Percentiles rank a stretch among this genome's conserved stretches.
Evolutionary conservation across 2,797 vertebrate genomes (phyloP).

Genomic region (Xiphorhynchus erythropygius): DNA sequence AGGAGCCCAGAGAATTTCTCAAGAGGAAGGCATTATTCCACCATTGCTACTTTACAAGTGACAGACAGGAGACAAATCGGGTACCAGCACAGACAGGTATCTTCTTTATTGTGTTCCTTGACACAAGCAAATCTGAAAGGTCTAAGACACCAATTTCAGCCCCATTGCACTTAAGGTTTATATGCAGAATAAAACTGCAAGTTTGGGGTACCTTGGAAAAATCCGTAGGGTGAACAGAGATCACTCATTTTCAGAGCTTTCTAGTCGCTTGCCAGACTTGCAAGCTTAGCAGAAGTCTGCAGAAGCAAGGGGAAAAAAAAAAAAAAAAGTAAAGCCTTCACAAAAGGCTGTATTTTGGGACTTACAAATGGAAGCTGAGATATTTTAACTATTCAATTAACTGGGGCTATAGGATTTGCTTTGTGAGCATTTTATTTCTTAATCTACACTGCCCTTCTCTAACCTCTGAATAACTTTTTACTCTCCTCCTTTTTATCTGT

Average conservation of each 20-base stretch:
- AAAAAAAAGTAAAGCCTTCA: constrained; percentile 9
- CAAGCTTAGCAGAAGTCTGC: constrained; percentile 31
- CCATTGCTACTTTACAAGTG: constrained; percentile 19
- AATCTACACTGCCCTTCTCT: constrained; percentile 22
- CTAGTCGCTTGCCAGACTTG: constrained; percentile 8
- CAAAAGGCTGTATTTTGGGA: constrained; percentile 34
- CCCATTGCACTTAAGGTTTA: not conserved
- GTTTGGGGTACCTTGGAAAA: constrained; percentile 13
- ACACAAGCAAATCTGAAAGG: constrained; percentile 2
- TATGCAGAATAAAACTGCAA: constrained; percentile 8
- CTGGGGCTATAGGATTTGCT: constrained; percentile 33
- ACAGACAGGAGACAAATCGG: constrained; percentile 14
- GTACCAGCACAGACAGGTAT: not conserved
- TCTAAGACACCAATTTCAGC: constrained; percentile 2
- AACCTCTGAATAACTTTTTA: constrained; percentile 43
- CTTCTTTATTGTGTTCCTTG: constrained; percentile 6
- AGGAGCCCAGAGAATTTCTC: constrained; percentile 25
- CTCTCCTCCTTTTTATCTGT: constrained; percentile 31
- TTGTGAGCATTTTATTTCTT: constrained; percentile 60
- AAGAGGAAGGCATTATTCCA: constrained; percentile 27
- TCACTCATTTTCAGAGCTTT: constrained; percentile 9
- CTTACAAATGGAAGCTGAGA: constrained; percentile 31
- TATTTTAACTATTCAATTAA: constrained; percentile 65
- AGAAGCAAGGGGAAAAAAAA: constrained; percentile 18
- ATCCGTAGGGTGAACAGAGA: not conserved